Base-by-base conservation (phyloP, 2,888 invertebrate genomes). In the Orthonevra nobilis region DNA sequence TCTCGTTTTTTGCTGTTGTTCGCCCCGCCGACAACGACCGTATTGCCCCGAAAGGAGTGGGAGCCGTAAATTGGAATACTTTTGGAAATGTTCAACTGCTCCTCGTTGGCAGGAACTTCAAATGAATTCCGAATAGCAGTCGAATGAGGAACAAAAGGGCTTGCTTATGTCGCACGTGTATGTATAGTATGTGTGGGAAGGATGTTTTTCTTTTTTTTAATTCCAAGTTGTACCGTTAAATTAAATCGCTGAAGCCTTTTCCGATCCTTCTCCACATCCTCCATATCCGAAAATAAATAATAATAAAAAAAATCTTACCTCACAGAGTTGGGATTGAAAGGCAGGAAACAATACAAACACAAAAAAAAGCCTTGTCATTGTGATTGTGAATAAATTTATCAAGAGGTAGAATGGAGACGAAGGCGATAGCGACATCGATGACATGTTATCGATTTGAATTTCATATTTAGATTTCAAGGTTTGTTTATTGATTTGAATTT, bases 401-500 rank as follows among this genome's bases (percentile, higher is more conserved):
- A 19, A 10, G 28, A 30, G 28, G 30, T 6, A 6, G 10, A 2
- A n/a, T n/a, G 23, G 7, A 10, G 28, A 2, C 26, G 12, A 7
- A 32, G 4, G 3, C 17, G 46, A 40, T n/a, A 44, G 10, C 34
- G 26, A 34, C 61, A 34, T 40, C 64, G 28, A 66, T 50, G 60
- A 36, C 34, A 30, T 64, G 46, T 48, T 72, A 66, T 72, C 54
- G 77, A 79, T 72, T 72, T 54, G 77, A 48, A 42, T 66, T 66
- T 66, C 60, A 66, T 72, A 60, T 77, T 77, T 77, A 72, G 72
- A 77, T 60, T 72, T 77, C 77, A 77, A 77, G 77, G 79, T 79
- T 79, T 54, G 42, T 61, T 60, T 79, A 79, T 79, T 42, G 79
- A 73, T 79, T 73, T 61, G n/a, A 9, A 73, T 68, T 73, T 23